Evolutionary conservation across 1,140 invertebrate species (phyloP).

Genomic region (Latrodectus geometricus): DNA sequence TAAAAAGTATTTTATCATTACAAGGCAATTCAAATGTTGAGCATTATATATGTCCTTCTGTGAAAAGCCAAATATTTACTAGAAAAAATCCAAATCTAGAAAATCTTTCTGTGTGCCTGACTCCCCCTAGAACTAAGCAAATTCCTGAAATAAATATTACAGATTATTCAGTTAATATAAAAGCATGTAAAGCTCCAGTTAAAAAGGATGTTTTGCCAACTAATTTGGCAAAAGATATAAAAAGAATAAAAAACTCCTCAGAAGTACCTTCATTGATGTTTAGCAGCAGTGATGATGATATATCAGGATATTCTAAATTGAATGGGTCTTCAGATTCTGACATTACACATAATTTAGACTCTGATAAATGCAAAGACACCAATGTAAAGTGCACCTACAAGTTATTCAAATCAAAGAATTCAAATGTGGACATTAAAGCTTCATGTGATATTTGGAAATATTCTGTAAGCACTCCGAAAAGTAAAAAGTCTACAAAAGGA

Average conservation of each 20-base stretch:
- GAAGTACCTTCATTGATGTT: background rate
- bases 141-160: conserved; percentile 7
- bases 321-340: background rate
- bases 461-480: background rate
- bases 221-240: conserved; percentile 1
- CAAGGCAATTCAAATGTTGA: conserved; percentile 1
- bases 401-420: conserved; percentile 12
- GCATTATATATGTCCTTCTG: conserved; percentile 23
- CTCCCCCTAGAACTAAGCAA: background rate
- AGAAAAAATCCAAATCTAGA: background rate
- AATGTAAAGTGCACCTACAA: background rate
- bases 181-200: conserved; percentile 15
- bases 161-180: background rate
- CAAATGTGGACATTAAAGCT: background rate
- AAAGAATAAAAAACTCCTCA: background rate
- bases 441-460: conserved; percentile 50
- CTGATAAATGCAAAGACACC: background rate
- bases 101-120: background rate
- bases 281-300: conserved; percentile 46
- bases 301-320: no score
- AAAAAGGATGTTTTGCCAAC: background rate
- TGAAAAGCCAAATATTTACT: background rate
- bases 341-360: background rate
- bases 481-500: background rate
- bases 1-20: conserved; percentile 7